Evolutionary conservation across 2,113 vertebrate species (phyloP).

Genomic region (Atractosteus spatula): DNA sequence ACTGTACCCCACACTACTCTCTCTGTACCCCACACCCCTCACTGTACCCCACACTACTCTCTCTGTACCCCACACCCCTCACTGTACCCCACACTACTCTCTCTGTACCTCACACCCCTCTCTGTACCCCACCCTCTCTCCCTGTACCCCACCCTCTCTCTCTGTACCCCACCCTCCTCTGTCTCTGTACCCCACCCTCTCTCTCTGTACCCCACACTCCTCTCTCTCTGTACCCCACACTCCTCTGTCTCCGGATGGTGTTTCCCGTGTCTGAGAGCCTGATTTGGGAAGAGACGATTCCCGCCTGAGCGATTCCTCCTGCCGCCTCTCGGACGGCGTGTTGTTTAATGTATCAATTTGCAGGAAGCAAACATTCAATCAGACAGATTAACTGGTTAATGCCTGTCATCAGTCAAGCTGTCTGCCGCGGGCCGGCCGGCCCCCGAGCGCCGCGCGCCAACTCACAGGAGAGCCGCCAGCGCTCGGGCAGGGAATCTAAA

Average conservation of each 20-base stretch:
- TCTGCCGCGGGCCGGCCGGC: constrained; percentile 69
- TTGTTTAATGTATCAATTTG: constrained; percentile 99
- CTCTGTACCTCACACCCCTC: constrained; percentile 34
- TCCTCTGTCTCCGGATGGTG: no score
- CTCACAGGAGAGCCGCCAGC: no score
- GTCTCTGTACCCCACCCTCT: constrained; percentile 28
- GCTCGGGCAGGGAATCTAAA: no score
- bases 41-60: background rate
- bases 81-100: constrained; percentile 58
- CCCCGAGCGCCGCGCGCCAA: constrained; percentile 43
- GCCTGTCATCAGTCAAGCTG: constrained; percentile 96
- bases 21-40: background rate
- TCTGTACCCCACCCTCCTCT: constrained; percentile 54
- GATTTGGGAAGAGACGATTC: no score
- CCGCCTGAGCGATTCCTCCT: background rate
- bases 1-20: background rate
- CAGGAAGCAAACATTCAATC: constrained; percentile 98
- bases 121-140: no score
- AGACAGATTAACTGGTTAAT: constrained; percentile 98
- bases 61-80: constrained; percentile 17
- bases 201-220: constrained; percentile 41
- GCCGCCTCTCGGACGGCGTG: constrained; percentile 60
- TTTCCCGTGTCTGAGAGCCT: no score
- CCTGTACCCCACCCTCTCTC: background rate
- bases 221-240: no score